phyloP scores from a whole-genome alignment of 2,888 invertebrate species.

The Diabrotica balteata region DNA sequence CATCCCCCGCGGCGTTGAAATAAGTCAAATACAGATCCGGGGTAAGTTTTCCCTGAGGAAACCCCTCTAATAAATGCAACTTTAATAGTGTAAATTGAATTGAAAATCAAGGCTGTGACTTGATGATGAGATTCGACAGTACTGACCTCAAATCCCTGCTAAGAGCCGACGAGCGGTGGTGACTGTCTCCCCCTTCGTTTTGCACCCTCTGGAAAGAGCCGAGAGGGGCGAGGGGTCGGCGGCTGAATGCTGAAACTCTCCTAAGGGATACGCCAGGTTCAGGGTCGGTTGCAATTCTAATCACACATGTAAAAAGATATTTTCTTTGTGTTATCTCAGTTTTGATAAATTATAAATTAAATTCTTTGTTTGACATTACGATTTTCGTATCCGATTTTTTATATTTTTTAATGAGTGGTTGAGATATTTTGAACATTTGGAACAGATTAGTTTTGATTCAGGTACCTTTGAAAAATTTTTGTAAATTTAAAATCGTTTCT shows the following conservation, averaged over 20 bases:
- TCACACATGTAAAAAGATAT: no score
- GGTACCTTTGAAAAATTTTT: no score
- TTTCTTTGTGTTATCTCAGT: no score
- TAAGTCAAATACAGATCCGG: slow-evolving; percentile 18
- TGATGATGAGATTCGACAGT: slow-evolving; percentile 60
- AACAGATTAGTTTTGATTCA: no score
- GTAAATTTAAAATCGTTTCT: no score
- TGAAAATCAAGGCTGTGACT: slow-evolving; percentile 59
- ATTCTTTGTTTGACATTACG: no score
- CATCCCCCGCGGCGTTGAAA: slow-evolving; percentile 7
- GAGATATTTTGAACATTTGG: no score
- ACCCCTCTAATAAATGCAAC: slow-evolving; percentile 49
- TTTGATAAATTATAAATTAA: no score
- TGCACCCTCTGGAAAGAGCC: slow-evolving; percentile 36
- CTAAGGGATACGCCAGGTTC: slow-evolving; percentile 11
- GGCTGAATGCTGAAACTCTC: slow-evolving; percentile 20
- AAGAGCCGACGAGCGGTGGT: slow-evolving; percentile 42
- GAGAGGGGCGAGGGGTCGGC: slow-evolving; percentile 11
- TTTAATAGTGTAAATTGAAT: slow-evolving; percentile 58
- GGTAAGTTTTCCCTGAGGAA: slow-evolving; percentile 34
- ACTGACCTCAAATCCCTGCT: slow-evolving; percentile 61
- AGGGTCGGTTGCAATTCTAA: slow-evolving; percentile 12
- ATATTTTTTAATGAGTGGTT: no score
- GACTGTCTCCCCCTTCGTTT: slow-evolving; percentile 38
- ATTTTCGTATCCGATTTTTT: no score